A percentile compares a stretch with the other conserved stretches of the same genome.
Evolutionary conservation across 2,797 vertebrate genomes (phyloP).

Genomic region (Erpetoichthys calabaricus): DNA sequence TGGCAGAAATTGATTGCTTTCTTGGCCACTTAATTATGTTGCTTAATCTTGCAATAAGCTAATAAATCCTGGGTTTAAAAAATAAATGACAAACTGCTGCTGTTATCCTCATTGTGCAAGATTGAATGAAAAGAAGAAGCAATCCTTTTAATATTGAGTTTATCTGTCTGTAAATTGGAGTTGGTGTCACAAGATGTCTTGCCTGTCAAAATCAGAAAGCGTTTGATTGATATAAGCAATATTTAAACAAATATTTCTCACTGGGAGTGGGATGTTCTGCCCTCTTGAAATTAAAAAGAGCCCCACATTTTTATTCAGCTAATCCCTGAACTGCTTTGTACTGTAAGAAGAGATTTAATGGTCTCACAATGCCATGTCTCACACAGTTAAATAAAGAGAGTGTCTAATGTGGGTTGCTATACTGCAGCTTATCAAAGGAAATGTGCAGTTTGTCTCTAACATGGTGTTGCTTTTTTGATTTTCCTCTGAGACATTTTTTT

Average conservation of each 20-base stretch:
- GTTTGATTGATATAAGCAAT: not conserved
- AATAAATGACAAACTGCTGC: constrained; percentile 11
- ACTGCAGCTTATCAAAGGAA: no score
- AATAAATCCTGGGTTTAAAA: constrained; percentile 14
- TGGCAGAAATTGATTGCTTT: constrained; percentile 18
- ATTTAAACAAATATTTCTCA: not conserved
- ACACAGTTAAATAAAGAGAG: no score
- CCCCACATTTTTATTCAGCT: no score
- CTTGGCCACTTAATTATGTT: constrained; percentile 26
- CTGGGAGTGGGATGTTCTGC: no score
- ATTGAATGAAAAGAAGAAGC: constrained; percentile 7
- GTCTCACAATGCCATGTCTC: no score
- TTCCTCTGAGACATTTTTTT: no score
- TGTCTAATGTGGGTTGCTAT: no score
- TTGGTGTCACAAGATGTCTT: constrained; percentile 7
- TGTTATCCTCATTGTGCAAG: constrained; percentile 14
- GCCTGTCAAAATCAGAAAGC: constrained; percentile 2
- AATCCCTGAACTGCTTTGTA: no score
- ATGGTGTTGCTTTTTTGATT: no score
- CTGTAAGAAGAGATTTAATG: no score
- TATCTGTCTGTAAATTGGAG: constrained; percentile 10
- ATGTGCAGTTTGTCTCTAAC: no score
- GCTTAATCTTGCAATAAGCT: constrained; percentile 27
- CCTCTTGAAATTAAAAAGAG: no score
- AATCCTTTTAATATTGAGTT: constrained; percentile 4